phyloP scores from a whole-genome alignment of 2,797 vertebrate genomes.

The Apodemus agrarius region DNA sequence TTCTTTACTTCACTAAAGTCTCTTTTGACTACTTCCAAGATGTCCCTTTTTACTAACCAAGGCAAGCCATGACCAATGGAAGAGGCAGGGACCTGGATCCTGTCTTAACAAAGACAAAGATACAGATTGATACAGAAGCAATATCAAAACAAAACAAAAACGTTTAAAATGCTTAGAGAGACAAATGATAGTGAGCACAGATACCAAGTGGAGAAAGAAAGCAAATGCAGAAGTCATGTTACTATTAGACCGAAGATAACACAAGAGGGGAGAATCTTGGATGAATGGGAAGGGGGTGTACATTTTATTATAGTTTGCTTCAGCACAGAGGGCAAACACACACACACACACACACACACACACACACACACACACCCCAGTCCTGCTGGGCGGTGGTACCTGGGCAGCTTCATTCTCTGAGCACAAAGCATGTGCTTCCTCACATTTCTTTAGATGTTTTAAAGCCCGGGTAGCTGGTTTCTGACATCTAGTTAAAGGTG shows the following conservation, averaged over 20 bases:
- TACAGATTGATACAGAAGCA: not conserved
- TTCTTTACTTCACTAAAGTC: not conserved
- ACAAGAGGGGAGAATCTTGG: not conserved
- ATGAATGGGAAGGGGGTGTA: not conserved
- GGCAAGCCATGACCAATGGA: not conserved
- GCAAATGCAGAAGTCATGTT: not conserved
- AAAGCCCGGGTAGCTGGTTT: not conserved
- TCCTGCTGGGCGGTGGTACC: fast-evolving
- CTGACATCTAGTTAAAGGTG: not conserved
- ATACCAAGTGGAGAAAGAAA: not conserved
- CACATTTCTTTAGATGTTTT: not conserved
- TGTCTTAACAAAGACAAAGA: not conserved
- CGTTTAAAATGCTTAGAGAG: not conserved
- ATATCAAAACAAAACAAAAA: not conserved
- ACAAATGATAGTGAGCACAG: not conserved
- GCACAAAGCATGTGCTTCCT: too few species aligned
- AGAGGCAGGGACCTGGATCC: not conserved
- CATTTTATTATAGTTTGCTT: not conserved
- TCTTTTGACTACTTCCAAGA: not conserved
- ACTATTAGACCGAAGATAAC: not conserved
- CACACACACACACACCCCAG: too few species aligned
- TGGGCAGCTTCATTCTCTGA: not conserved
- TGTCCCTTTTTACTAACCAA: not conserved
- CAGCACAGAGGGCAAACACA: fast-evolving
- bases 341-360: too few species aligned